These are phyloP conservation scores for Sorex araneus DNA, from an alignment of 2,113 vertebrate species.

Conservation along the genomic window DNA sequence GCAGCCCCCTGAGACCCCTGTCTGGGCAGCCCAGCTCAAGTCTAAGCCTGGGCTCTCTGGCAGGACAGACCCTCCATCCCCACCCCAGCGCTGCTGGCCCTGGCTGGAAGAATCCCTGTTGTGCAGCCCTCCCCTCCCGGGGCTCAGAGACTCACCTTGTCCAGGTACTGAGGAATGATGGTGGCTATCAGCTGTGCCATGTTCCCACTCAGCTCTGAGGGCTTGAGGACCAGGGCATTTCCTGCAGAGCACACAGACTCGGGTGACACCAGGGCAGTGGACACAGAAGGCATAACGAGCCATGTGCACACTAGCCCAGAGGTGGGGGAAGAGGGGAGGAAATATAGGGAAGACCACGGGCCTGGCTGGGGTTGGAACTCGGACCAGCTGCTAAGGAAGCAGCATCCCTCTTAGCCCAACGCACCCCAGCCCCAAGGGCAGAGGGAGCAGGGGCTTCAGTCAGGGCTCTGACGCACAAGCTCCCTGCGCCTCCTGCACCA, in stretches of 20 bases:
- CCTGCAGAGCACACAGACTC: slow-evolving; percentile 86
- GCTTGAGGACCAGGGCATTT: slow-evolving; percentile 95
- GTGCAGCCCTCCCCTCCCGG: not conserved
- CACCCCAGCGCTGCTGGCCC: too few species aligned
- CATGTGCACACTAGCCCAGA: not conserved
- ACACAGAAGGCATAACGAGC: not conserved
- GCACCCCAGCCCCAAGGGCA: not conserved
- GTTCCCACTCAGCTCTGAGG: slow-evolving; percentile 93
- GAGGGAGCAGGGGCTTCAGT: not conserved
- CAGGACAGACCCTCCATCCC: not conserved
- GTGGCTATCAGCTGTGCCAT: slow-evolving; percentile 90
- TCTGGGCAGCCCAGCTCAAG: not conserved
- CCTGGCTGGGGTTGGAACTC: not conserved
- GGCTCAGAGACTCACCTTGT: slow-evolving; percentile 89
- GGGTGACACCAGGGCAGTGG: accelerated
- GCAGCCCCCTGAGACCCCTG: not conserved
- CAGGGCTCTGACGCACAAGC: too few species aligned
- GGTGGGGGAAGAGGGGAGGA: not conserved
- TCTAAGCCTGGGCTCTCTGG: not conserved
- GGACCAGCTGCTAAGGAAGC: not conserved
- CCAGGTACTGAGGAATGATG: slow-evolving; percentile 94
- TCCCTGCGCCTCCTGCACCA: not conserved
- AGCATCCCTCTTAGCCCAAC: not conserved
- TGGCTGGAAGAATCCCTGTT: too few species aligned
- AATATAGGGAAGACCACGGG: not conserved